Percentiles rank a stretch among this genome's conserved stretches.
Conservation (phyloP, 2,888 invertebrate genomes). For the Tipula vernalis region DNA sequence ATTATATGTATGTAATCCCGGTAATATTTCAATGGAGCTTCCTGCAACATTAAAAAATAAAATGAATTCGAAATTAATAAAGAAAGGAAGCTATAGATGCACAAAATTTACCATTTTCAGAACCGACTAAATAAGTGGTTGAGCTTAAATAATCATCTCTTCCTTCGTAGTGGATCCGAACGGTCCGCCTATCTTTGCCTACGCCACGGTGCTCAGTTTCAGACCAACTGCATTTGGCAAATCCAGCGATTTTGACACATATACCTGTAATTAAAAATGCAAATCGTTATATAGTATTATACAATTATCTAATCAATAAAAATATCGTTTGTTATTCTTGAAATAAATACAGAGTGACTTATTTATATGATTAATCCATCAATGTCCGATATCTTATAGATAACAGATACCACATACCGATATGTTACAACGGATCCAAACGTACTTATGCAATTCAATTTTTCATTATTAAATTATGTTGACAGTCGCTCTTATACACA, state of each 20-base stretch:
- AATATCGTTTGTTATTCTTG: neutral
- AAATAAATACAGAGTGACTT: neutral
- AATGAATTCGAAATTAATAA: neutral
- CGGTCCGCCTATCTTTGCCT: constrained; percentile 25
- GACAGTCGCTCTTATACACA: too few species aligned
- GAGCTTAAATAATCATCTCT: constrained; percentile 40
- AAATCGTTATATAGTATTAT: neutral
- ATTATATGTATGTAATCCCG: constrained; percentile 48
- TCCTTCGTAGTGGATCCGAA: constrained; percentile 31
- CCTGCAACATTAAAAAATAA: constrained; percentile 16
- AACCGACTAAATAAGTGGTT: constrained; percentile 37
- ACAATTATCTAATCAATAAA: neutral
- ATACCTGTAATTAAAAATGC: constrained; percentile 34
- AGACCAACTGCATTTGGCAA: constrained; percentile 41
- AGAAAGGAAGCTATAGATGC: too few species aligned
- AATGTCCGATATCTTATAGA: neutral
- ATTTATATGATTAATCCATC: neutral
- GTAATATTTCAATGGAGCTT: constrained; percentile 26
- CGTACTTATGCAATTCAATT: too few species aligned
- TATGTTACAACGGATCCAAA: too few species aligned
- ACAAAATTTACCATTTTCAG: constrained; percentile 32
- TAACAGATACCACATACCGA: neutral
- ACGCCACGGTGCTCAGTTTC: constrained; percentile 26
- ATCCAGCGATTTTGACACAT: constrained; percentile 39
- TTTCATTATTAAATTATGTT: too few species aligned